phyloP scores from a whole-genome alignment of 2,113 vertebrate species.

The Gasterosteus aculeatus region DNA sequence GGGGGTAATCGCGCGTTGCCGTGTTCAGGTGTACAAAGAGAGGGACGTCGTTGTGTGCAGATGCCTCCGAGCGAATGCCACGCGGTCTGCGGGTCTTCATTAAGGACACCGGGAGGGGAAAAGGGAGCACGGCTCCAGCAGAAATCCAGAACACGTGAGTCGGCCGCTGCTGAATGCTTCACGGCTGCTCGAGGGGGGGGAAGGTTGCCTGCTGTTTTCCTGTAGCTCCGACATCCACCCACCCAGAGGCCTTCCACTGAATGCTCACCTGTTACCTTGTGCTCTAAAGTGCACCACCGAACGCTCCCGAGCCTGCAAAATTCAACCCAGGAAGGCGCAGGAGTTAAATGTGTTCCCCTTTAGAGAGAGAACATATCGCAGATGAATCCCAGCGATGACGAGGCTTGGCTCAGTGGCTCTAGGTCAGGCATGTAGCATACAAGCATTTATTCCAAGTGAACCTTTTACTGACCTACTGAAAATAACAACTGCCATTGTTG shows the following conservation, averaged over 20 bases:
- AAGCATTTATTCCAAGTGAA: neutral
- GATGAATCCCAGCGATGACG: neutral
- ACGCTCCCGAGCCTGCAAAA: neutral
- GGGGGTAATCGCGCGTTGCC: neutral
- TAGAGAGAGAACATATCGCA: neutral
- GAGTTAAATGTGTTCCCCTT: neutral
- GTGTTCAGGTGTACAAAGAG: slow-evolving; percentile 31
- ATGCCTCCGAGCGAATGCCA: slow-evolving; percentile 30
- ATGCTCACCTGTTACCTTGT: slow-evolving; percentile 56
- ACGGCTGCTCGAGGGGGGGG: slow-evolving; percentile 41
- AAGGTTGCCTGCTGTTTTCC: slow-evolving; percentile 34
- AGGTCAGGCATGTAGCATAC: neutral
- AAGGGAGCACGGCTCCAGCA: slow-evolving; percentile 32
- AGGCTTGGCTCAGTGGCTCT: neutral
- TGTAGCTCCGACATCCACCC: slow-evolving; percentile 30
- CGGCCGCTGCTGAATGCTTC: slow-evolving; percentile 26
- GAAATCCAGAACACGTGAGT: slow-evolving; percentile 48
- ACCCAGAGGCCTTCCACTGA: slow-evolving; percentile 25
- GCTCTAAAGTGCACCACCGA: slow-evolving; percentile 20
- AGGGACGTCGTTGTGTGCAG: slow-evolving; percentile 18
- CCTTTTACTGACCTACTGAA: neutral
- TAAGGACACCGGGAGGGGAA: slow-evolving; percentile 20
- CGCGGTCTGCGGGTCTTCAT: slow-evolving; percentile 27
- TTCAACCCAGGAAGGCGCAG: slow-evolving; percentile 6
- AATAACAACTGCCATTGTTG: neutral